These are phyloP conservation scores for Lasioglossum villosulum DNA, from an alignment of 2,888 invertebrate species.

Conservation along the genomic window DNA sequence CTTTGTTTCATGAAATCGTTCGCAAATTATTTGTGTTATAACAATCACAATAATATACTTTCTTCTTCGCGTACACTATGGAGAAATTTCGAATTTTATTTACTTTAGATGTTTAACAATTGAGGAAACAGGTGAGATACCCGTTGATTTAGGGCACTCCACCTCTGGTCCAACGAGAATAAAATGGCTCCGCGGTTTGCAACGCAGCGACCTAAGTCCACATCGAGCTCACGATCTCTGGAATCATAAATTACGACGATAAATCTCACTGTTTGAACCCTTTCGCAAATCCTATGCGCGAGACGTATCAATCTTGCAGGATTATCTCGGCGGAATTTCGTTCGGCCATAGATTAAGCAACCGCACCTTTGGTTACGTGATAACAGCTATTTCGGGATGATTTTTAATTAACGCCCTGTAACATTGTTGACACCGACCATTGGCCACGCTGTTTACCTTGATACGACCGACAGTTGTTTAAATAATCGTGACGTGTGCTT, in stretches of 20 bases:
- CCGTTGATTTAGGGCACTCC: neutral
- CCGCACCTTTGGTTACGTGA: neutral
- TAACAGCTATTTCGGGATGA: constrained; percentile 17
- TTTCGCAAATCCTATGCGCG: neutral
- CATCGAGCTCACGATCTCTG: neutral
- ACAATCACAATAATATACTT: too few species aligned
- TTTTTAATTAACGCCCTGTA: neutral
- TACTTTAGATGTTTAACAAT: neutral
- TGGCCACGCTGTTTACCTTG: neutral
- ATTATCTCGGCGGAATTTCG: constrained; percentile 5
- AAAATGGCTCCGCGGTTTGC: neutral
- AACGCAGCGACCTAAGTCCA: neutral
- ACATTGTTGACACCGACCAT: neutral
- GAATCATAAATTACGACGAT: neutral
- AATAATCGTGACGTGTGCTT: neutral
- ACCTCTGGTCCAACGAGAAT: neutral
- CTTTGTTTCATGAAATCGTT: neutral
- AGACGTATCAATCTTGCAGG: neutral
- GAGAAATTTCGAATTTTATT: neutral
- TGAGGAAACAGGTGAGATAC: neutral
- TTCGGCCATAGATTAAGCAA: neutral
- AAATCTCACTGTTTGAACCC: neutral
- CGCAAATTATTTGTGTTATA: neutral
- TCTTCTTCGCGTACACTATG: too few species aligned
- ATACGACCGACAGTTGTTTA: neutral